Conservation (phyloP, 2,888 invertebrate species). For the Byasa hedistus region DNA sequence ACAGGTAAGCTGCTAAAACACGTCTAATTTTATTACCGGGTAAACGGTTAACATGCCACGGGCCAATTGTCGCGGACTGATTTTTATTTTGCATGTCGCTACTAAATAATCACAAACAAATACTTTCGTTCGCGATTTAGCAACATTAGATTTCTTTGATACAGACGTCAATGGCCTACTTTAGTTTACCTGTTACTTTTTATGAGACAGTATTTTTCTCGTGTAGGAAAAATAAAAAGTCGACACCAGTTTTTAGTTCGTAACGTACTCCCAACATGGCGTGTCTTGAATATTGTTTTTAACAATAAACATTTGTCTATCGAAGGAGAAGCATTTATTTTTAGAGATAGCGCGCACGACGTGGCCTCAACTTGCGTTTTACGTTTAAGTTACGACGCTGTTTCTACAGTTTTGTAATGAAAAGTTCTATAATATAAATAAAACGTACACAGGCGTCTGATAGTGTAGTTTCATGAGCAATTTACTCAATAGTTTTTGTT, state of each 20-base stretch:
- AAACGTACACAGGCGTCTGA: no score
- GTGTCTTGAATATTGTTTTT: constrained; percentile 27
- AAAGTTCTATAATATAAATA: no score
- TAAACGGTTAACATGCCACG: background rate
- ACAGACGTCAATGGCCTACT: constrained; percentile 37
- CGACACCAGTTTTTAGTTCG: constrained; percentile 28
- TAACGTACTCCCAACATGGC: constrained; percentile 30
- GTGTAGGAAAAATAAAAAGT: constrained; percentile 12
- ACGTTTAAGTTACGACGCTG: background rate
- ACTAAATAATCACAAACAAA: constrained; percentile 28
- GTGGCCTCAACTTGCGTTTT: constrained; percentile 8
- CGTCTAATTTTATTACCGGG: no score
- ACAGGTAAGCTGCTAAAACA: no score
- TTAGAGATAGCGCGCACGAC: constrained; percentile 20
- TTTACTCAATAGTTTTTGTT: no score
- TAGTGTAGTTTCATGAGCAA: no score
- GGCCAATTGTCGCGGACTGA: constrained; percentile 9
- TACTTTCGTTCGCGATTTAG: constrained; percentile 31
- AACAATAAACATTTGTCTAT: constrained; percentile 22
- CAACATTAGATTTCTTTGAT: constrained; percentile 26
- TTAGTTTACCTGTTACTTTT: constrained; percentile 32
- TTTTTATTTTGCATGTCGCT: constrained; percentile 22
- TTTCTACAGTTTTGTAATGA: background rate
- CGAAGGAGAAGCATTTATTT: constrained; percentile 14
- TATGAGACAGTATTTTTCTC: constrained; percentile 34